phyloP scores from a whole-genome alignment of 2,113 vertebrate genomes.

The Physeter macrocephalus region DNA sequence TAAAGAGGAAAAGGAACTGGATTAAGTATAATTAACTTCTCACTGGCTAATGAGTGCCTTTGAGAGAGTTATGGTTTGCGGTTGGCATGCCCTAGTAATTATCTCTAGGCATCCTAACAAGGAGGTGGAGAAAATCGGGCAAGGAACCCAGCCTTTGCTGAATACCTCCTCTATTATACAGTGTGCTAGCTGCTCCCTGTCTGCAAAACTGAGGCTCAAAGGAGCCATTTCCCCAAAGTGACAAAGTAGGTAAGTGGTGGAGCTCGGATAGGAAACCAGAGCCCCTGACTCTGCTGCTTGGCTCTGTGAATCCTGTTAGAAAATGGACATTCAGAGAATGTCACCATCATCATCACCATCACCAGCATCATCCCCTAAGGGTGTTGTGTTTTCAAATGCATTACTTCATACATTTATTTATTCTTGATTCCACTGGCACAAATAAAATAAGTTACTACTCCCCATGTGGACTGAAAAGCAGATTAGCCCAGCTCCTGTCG shows the following conservation, averaged over 20 bases:
- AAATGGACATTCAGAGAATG: background rate
- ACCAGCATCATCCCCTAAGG: background rate
- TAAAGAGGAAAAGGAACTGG: background rate
- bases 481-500: background rate
- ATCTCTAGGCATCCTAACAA: background rate
- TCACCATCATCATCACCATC: background rate
- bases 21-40: background rate
- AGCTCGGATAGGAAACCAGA: background rate
- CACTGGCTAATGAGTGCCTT: background rate
- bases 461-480: background rate
- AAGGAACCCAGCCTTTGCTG: background rate
- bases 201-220: background rate
- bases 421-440: background rate
- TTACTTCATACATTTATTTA: background rate
- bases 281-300: background rate
- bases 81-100: background rate
- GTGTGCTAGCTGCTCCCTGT: background rate
- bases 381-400: background rate
- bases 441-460: background rate
- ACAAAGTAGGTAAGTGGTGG: background rate
- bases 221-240: background rate
- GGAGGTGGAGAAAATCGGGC: background rate
- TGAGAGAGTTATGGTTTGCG: background rate
- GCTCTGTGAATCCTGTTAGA: background rate
- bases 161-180: background rate